Base-by-base conservation (phyloP, 2,113 vertebrate genomes). In the Dasypus novemcinctus region DNA sequence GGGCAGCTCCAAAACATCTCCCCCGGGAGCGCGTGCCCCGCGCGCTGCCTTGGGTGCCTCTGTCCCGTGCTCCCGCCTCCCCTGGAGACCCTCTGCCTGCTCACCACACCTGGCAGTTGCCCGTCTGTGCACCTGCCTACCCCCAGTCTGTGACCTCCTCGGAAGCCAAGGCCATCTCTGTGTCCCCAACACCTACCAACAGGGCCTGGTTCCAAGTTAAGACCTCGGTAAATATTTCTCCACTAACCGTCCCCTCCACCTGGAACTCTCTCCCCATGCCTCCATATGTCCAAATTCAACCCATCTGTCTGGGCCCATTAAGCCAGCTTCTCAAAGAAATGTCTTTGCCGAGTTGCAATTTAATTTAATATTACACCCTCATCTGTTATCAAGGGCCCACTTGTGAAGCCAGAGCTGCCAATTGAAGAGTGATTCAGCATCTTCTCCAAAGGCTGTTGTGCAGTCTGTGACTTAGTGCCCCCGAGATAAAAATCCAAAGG, bases 271-370 rank as follows among this genome's bases (percentile, higher is more conserved):
- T 95, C 96, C 85, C 57, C 82, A 46, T 86, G 94, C 94, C 92
- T 92, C 97, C 97, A 68, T 96, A 97, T 97, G 97, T 97, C 97
- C 95, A 52, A 79, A 94, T 89, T 83, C 93, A 61, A 61, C 90
- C 97, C 96, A 97, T 97, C 94, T 97, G 95, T 92, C 96, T 87
- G 69, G 69, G 49, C 93, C 96, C 91, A 90, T 95, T 97, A 97
- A 96, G 91, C 96, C 10, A 0, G 89, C 86, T 72, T 87, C 95
- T 96, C 93, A 54, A 80, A 94, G 87, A 96, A 86, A 61, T 81
- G 59, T 89, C 82, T 97, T 71, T 66, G 75, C 93, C 11, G 21
- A 95, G 90, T 64, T 90, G 68, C 82, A 46, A 57, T 94, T 96
- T 89, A 87, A 95, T 93, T 97, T 91, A 95, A 91, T 95, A 85